A percentile compares a stretch with the other conserved stretches of the same genome.
phyloP scores from a whole-genome alignment of 1,140 invertebrate genomes.

The Hylyphantes graminicola region DNA sequence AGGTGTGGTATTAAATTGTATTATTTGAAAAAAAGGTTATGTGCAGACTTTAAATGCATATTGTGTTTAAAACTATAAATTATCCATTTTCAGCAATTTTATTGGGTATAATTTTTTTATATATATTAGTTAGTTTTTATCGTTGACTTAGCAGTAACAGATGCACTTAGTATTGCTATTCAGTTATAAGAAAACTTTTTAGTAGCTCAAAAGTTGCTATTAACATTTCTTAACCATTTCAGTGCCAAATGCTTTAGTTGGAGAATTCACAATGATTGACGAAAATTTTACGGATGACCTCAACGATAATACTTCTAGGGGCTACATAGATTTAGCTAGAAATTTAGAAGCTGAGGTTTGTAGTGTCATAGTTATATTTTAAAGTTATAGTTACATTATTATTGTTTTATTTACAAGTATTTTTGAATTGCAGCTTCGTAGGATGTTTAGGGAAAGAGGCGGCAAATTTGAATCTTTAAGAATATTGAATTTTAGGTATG shows the following conservation, averaged over 20 bases:
- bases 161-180: no score
- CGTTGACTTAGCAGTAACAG: no score
- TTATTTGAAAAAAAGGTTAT: no score
- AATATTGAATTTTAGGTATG: constrained; percentile 51
- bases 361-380: not conserved
- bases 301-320: constrained; percentile 33
- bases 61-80: no score
- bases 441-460: constrained; percentile 28
- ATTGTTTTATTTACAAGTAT: not conserved
- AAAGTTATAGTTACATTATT: no score
- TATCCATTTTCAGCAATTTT: no score
- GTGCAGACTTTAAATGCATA: no score
- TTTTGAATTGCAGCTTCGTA: constrained; percentile 36
- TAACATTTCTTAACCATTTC: not conserved
- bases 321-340: constrained; percentile 26
- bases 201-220: no score
- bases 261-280: constrained; percentile 54
- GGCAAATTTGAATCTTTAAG: constrained; percentile 10
- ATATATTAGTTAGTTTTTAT: no score
- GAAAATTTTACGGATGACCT: constrained; percentile 51
- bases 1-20: no score
- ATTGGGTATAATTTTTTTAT: no score
- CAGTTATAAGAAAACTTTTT: no score
- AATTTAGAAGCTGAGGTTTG: constrained; percentile 51
- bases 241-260: constrained; percentile 59